A percentile compares a stretch with the other conserved stretches of the same genome.
Evolutionary conservation across 2,888 invertebrate genomes (phyloP).

Genomic region (Nephrotoma guestfalica): DNA sequence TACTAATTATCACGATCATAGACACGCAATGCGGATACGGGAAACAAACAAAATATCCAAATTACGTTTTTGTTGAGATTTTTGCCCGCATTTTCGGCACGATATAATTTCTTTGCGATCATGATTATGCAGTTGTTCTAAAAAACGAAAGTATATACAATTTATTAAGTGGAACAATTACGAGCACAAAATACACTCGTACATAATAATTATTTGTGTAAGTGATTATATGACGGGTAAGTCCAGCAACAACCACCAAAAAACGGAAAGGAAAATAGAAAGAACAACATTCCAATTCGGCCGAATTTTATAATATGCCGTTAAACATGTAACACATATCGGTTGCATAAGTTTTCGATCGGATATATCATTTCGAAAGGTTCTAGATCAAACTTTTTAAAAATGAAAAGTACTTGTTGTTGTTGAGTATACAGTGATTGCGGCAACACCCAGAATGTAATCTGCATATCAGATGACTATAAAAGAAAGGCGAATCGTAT

Average conservation of each 20-base stretch:
- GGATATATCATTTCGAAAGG: background rate
- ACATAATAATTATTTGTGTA: background rate
- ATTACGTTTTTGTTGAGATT: background rate
- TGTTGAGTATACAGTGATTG: background rate
- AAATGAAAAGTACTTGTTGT: background rate
- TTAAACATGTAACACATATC: background rate
- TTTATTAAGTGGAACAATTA: background rate
- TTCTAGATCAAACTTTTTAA: background rate
- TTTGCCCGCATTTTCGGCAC: background rate
- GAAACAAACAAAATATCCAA: background rate
- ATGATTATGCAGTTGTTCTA: background rate
- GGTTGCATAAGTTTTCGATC: background rate
- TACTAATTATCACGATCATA: background rate
- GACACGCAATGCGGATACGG: background rate
- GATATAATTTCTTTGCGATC: background rate
- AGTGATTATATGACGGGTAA: background rate
- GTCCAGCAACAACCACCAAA: background rate
- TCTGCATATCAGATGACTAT: background rate
- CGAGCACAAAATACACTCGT: background rate
- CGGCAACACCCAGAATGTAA: background rate
- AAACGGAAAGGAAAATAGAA: background rate
- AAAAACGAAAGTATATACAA: background rate
- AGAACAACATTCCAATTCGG: background rate
- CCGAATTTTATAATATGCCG: background rate
- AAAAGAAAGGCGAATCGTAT: background rate